phyloP scores from a whole-genome alignment of 2,113 vertebrate genomes.

The Zosterops japonicus region DNA sequence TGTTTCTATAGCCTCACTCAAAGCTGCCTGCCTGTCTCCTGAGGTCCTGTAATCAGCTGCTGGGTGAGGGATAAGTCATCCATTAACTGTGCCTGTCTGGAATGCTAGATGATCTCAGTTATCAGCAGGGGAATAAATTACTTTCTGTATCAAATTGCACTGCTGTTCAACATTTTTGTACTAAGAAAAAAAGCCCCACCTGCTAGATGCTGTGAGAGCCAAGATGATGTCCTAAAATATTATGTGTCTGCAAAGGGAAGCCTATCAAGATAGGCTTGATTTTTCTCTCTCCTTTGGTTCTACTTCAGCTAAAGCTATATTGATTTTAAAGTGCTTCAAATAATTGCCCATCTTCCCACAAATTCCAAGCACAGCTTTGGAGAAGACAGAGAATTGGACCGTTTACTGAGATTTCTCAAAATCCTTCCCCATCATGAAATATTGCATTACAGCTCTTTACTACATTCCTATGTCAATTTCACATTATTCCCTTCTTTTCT shows the following conservation, averaged over 20 bases:
- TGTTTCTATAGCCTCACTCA: conserved; percentile 53
- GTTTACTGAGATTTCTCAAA: neutral
- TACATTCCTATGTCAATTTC: neutral
- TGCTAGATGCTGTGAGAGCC: neutral
- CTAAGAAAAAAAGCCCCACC: neutral
- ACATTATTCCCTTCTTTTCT: neutral
- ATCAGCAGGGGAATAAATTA: conserved; percentile 75
- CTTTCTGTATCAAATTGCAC: conserved; percentile 47
- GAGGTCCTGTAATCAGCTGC: conserved; percentile 60
- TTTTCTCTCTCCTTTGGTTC: neutral
- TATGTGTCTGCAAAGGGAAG: neutral
- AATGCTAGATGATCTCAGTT: conserved; percentile 74
- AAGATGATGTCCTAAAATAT: neutral
- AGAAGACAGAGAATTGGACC: neutral
- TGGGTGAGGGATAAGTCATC: conserved; percentile 68
- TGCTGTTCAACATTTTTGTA: conserved; percentile 38
- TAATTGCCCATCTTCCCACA: neutral
- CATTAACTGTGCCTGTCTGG: conserved; percentile 72
- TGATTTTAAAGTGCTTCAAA: neutral
- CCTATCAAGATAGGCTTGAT: neutral
- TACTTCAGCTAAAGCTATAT: neutral
- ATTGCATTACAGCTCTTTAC: neutral
- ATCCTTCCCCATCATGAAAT: neutral
- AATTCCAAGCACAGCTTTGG: neutral
- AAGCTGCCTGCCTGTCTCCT: conserved; percentile 54